These are phyloP conservation scores for Apis dorsata DNA, from an alignment of 1,140 invertebrate species.

Conservation along the genomic window DNA sequence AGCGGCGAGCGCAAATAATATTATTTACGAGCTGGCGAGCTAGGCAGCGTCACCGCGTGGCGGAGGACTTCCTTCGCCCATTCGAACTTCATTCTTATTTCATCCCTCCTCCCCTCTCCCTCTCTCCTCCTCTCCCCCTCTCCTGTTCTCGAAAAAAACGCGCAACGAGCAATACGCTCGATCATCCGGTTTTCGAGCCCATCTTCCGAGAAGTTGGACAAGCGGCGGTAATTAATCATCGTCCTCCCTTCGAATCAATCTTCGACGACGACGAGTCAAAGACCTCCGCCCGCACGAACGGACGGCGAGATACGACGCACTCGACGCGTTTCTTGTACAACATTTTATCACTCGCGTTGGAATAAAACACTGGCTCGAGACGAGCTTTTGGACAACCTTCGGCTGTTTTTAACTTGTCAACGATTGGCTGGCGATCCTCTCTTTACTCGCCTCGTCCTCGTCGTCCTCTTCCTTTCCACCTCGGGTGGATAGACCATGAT, in stretches of 20 bases:
- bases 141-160: neutral
- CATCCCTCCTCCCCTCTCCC: neutral
- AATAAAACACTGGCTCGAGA: slow-evolving; percentile 20
- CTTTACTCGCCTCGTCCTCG: neutral
- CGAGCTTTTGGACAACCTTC: slow-evolving; percentile 57
- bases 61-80: neutral
- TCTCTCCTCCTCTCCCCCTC: neutral
- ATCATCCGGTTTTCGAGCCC: neutral
- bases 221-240: too few species aligned
- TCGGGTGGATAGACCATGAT: too few species aligned
- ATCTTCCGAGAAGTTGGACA: neutral
- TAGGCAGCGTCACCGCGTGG: slow-evolving; percentile 11
- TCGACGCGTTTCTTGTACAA: too few species aligned
- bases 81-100: slow-evolving; percentile 13
- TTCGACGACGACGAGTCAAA: too few species aligned
- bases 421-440: slow-evolving; percentile 52
- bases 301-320: too few species aligned
- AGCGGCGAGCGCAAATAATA: slow-evolving; percentile 53
- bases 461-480: too few species aligned
- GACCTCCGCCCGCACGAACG: too few species aligned
- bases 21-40: slow-evolving; percentile 45
- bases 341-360: neutral
- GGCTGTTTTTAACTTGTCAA: slow-evolving; percentile 64
- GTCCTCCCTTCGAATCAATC: neutral
- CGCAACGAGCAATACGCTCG: neutral